Conservation (phyloP, 2,888 invertebrate species). For the Andrena haemorrhoa region DNA sequence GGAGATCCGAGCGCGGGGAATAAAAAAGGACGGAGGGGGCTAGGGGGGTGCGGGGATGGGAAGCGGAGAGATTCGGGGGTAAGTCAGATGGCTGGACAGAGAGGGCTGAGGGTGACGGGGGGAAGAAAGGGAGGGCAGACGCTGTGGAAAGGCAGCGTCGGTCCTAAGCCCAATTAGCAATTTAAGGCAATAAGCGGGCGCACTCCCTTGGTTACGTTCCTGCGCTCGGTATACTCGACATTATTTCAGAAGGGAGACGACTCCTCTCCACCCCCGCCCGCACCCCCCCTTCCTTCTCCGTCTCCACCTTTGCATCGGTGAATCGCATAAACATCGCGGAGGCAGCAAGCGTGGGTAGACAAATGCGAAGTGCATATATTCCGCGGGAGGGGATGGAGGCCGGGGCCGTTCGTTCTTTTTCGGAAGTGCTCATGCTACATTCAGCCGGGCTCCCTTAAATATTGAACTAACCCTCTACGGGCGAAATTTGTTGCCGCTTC, state of each 20-base stretch:
- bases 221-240: slow-evolving; percentile 67
- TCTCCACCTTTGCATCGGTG: slow-evolving; percentile 57
- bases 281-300: slow-evolving; percentile 38
- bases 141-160: slow-evolving; percentile 72
- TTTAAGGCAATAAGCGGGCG: slow-evolving; percentile 81
- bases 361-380: slow-evolving; percentile 70
- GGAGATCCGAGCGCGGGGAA: slow-evolving; percentile 60
- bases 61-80: slow-evolving; percentile 13
- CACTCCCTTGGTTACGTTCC: slow-evolving; percentile 68
- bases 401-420: slow-evolving; percentile 51
- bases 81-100: slow-evolving; percentile 7
- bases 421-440: slow-evolving; percentile 47
- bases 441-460: slow-evolving; percentile 37
- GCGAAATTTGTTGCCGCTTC: slow-evolving; percentile 41
- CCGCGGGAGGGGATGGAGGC: slow-evolving; percentile 37
- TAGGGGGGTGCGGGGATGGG: slow-evolving; percentile 13
- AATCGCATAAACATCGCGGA: slow-evolving; percentile 69
- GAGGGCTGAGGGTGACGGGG: slow-evolving; percentile 8
- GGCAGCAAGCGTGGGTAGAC: slow-evolving; percentile 63
- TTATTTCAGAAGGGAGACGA: slow-evolving; percentile 71
- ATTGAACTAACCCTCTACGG: slow-evolving; percentile 46
- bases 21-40: slow-evolving; percentile 48
- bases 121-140: slow-evolving; percentile 52
- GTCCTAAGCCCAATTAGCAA: slow-evolving; percentile 81
- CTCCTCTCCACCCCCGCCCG: slow-evolving; percentile 38